phyloP scores from a whole-genome alignment of 2,113 vertebrate species.

The Dicentrarchus labrax region DNA sequence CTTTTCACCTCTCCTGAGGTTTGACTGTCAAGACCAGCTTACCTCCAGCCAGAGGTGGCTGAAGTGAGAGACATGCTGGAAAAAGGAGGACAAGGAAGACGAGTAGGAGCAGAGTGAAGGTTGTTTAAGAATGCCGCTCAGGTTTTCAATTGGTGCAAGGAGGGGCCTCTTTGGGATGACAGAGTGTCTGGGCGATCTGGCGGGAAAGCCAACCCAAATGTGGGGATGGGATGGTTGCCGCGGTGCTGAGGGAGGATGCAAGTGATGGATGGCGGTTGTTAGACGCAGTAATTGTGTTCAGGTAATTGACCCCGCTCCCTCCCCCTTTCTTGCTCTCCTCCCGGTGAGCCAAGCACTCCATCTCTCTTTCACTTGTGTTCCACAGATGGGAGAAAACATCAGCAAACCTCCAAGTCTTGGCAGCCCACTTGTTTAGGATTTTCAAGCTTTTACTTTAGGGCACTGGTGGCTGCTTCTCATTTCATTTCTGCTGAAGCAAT shows the following conservation, averaged over 20 bases:
- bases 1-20: slow-evolving; percentile 60
- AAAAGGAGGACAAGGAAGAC: slow-evolving; percentile 53
- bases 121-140: slow-evolving; percentile 81
- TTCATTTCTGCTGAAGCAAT: slow-evolving; percentile 13
- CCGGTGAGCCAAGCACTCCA: slow-evolving; percentile 66
- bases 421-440: slow-evolving; percentile 59
- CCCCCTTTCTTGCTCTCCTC: slow-evolving; percentile 58
- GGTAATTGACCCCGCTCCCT: slow-evolving; percentile 81
- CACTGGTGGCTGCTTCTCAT: slow-evolving; percentile 17
- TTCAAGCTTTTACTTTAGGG: slow-evolving; percentile 45
- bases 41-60: slow-evolving; percentile 51
- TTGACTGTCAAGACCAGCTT: slow-evolving; percentile 65
- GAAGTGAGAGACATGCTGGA: slow-evolving; percentile 44
- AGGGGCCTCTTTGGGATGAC: slow-evolving; percentile 77
- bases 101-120: slow-evolving; percentile 30
- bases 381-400: slow-evolving; percentile 71
- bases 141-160: slow-evolving; percentile 78
- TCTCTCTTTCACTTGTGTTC: slow-evolving; percentile 71
- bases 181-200: slow-evolving; percentile 81
- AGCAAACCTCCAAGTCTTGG: slow-evolving; percentile 49
- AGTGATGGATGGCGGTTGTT: slow-evolving; percentile 85
- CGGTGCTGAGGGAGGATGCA: slow-evolving; percentile 68
- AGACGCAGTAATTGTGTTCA: slow-evolving; percentile 85
- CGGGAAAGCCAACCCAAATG: slow-evolving; percentile 78
- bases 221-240: slow-evolving; percentile 69